These are phyloP conservation scores for Prochilodus magdalenae DNA, from an alignment of 2,113 vertebrate genomes.

Conservation along the genomic window DNA sequence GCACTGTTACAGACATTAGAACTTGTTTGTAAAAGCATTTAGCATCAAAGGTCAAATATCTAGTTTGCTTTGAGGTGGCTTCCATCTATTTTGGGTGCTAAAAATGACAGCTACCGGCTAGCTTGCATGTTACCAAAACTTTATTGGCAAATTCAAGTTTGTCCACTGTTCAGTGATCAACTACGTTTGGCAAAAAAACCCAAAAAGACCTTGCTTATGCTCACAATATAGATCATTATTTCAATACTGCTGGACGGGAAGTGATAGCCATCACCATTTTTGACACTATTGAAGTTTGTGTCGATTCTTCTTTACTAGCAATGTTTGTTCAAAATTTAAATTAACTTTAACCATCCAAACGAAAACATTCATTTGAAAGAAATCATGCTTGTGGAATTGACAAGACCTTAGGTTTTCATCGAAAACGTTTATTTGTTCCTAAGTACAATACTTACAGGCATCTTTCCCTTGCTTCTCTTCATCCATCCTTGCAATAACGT, in stretches of 20 bases:
- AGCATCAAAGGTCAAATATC: not conserved
- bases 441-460: slow-evolving; percentile 70
- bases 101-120: not conserved
- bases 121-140: not conserved
- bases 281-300: no score
- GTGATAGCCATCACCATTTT: not conserved
- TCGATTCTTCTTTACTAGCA: not conserved
- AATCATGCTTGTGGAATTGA: not conserved
- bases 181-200: no score
- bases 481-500: not conserved
- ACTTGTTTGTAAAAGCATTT: not conserved
- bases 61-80: not conserved
- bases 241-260: not conserved
- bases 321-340: not conserved
- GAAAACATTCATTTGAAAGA: not conserved
- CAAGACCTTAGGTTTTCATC: not conserved
- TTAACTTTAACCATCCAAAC: not conserved
- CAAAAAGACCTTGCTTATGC: no score
- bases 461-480: slow-evolving; percentile 24
- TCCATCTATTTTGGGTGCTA: not conserved
- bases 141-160: not conserved
- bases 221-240: not conserved
- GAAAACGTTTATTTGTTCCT: not conserved
- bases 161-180: not conserved
- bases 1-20: not conserved